These are phyloP conservation scores for Phenganax stokvisi DNA, from an alignment of 92 coral and sea anemone species.

Conservation along the genomic window DNA sequence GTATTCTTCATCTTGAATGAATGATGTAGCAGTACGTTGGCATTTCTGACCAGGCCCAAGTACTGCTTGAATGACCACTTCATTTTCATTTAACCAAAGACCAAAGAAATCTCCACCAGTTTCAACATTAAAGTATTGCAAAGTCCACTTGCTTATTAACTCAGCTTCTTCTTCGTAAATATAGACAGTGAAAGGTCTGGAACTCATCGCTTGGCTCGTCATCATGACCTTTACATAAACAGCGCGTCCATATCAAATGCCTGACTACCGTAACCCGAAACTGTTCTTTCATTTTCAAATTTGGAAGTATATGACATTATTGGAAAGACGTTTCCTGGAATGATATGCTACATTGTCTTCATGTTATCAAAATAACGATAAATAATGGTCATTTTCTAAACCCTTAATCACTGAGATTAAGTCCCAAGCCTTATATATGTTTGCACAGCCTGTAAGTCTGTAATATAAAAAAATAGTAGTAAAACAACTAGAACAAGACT, in stretches of 20 bases:
- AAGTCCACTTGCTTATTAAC: constrained; percentile 54
- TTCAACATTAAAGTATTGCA: constrained; percentile 53
- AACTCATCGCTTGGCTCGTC: not conserved
- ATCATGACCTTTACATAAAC: not conserved
- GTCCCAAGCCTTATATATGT: not conserved
- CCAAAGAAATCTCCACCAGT: constrained; percentile 87
- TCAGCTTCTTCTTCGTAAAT: constrained; percentile 54
- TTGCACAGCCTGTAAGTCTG: not conserved
- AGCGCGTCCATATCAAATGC: not conserved
- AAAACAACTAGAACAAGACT: too few relatives aligned
- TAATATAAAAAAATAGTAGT: too few relatives aligned
- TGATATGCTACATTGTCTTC: not conserved
- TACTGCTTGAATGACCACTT: constrained; percentile 54
- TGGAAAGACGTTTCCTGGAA: too few relatives aligned
- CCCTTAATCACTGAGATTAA: too few relatives aligned
- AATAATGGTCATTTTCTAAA: too few relatives aligned
- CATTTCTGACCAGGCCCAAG: constrained; percentile 74
- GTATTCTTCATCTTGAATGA: constrained; percentile 71
- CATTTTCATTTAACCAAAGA: constrained; percentile 35
- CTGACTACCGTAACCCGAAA: not conserved
- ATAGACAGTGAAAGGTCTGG: constrained; percentile 16
- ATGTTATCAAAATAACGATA: too few relatives aligned
- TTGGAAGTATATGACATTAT: not conserved
- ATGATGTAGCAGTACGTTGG: constrained; percentile 48
- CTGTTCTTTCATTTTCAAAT: not conserved